Evolutionary conservation across 1,140 invertebrate genomes (phyloP).

Genomic region (Drosophila repletoides): DNA sequence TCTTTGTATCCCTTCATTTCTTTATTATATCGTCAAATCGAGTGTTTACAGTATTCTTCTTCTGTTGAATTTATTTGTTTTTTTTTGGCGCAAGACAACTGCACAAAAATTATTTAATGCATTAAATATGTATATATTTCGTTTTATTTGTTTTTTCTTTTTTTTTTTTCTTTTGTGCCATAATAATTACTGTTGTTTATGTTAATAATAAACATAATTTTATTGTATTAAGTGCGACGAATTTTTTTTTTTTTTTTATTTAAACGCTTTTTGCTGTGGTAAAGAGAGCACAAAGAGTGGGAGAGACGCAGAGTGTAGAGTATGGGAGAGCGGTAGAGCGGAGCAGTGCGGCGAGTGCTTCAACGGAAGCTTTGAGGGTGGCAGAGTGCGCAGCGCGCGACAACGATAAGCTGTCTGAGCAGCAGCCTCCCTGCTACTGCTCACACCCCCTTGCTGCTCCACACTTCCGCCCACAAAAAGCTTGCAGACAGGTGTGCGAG

Average conservation of each 20-base stretch:
- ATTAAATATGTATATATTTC: no score
- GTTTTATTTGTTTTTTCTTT: not conserved
- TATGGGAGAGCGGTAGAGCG: not conserved
- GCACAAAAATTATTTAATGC: slow-evolving; percentile 9
- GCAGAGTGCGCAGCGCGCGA: slow-evolving; percentile 44
- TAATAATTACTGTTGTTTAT: slow-evolving; percentile 36
- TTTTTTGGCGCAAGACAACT: not conserved
- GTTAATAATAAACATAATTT: slow-evolving; percentile 46
- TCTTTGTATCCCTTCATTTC: no score
- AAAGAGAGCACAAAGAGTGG: slow-evolving; percentile 10
- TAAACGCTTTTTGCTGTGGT: slow-evolving; percentile 19
- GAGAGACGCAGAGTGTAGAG: no score
- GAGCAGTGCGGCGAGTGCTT: not conserved
- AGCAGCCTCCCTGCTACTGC: slow-evolving; percentile 10
- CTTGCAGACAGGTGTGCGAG: slow-evolving; percentile 54
- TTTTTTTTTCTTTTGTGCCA: slow-evolving; percentile 6
- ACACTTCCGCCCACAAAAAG: slow-evolving; percentile 9
- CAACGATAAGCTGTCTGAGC: slow-evolving; percentile 67
- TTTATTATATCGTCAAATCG: no score
- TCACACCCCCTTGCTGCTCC: not conserved
- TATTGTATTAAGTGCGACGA: slow-evolving; percentile 25
- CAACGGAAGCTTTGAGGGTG: slow-evolving; percentile 19
- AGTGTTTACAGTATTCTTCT: no score
- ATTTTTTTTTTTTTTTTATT: slow-evolving; percentile 5
- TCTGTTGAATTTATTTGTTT: not conserved